phyloP scores from a whole-genome alignment of 2,888 invertebrate species.

The Kuschelorhynchus macadamiae region DNA sequence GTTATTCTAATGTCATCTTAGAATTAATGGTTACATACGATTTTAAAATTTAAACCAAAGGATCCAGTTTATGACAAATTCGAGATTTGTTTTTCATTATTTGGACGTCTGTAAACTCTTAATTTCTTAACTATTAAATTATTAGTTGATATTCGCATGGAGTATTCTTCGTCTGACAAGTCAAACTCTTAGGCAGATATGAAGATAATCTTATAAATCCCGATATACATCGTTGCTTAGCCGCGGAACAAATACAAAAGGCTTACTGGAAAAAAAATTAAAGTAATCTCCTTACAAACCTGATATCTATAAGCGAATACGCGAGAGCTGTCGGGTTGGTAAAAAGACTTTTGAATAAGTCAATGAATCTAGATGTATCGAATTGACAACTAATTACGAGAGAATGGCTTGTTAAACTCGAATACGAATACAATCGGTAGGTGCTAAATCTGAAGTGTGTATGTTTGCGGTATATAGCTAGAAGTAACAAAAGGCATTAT shows the following conservation, averaged over 20 bases:
- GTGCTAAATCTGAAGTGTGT: conserved; percentile 21
- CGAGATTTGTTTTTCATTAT: too few relatives aligned
- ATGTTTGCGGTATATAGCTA: too few relatives aligned
- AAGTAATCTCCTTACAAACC: conserved; percentile 33
- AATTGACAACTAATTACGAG: conserved; percentile 25
- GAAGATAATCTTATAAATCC: conserved; percentile 25
- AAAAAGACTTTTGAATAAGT: conserved; percentile 41
- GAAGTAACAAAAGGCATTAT: too few relatives aligned
- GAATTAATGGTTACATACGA: too few relatives aligned
- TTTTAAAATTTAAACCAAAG: too few relatives aligned
- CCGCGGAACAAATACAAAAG: conserved; percentile 25
- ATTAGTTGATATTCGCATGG: too few relatives aligned
- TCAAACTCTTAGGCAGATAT: too few relatives aligned
- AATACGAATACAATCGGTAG: conserved; percentile 15
- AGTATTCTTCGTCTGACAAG: too few relatives aligned
- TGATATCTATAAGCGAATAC: conserved; percentile 30
- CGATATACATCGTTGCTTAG: conserved; percentile 21
- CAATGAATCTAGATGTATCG: conserved; percentile 42
- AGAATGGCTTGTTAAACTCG: conserved; percentile 12
- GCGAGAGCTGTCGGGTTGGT: conserved; percentile 18
- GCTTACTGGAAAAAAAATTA: conserved; percentile 24
- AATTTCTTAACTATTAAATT: too few relatives aligned
- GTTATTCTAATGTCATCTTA: too few relatives aligned
- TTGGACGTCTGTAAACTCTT: too few relatives aligned
- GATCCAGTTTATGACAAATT: too few relatives aligned